These are phyloP conservation scores for Triplophysa dalaica DNA, from an alignment of 2,113 vertebrate genomes.

Conservation along the genomic window DNA sequence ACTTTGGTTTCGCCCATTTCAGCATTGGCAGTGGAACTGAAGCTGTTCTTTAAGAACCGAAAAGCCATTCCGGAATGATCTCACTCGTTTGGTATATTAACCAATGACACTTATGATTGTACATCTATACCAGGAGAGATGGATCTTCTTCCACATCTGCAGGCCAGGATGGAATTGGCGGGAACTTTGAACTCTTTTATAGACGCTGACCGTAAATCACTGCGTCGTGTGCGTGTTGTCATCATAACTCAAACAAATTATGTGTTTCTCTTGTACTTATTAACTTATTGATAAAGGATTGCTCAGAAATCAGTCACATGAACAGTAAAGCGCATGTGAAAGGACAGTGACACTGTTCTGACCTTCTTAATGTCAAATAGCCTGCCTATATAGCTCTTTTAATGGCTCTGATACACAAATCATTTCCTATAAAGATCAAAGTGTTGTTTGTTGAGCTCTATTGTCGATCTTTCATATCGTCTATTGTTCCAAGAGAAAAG, in stretches of 20 bases:
- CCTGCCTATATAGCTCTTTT: constrained; percentile 1
- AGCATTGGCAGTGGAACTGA: constrained; percentile 68
- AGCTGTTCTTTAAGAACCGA: constrained; percentile 60
- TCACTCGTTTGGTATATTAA: no score
- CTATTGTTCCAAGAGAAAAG: background rate
- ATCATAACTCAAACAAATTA: background rate
- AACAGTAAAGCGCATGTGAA: background rate
- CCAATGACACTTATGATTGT: background rate
- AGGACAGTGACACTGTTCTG: background rate
- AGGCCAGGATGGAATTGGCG: no score
- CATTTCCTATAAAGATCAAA: background rate
- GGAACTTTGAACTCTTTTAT: background rate
- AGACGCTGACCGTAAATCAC: constrained; percentile 16
- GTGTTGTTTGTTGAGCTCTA: background rate
- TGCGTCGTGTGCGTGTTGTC: background rate
- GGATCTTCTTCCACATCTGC: no score
- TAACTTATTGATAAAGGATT: background rate
- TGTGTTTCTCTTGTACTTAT: background rate
- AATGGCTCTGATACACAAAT: background rate
- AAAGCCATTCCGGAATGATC: background rate
- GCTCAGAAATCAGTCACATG: background rate
- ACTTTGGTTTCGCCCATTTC: background rate
- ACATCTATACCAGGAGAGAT: background rate
- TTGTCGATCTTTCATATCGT: background rate
- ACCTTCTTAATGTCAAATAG: background rate